A percentile compares a stretch with the other conserved stretches of the same genome.
Conservation (phyloP, 2,888 invertebrate species). For the Athalia rosae region DNA sequence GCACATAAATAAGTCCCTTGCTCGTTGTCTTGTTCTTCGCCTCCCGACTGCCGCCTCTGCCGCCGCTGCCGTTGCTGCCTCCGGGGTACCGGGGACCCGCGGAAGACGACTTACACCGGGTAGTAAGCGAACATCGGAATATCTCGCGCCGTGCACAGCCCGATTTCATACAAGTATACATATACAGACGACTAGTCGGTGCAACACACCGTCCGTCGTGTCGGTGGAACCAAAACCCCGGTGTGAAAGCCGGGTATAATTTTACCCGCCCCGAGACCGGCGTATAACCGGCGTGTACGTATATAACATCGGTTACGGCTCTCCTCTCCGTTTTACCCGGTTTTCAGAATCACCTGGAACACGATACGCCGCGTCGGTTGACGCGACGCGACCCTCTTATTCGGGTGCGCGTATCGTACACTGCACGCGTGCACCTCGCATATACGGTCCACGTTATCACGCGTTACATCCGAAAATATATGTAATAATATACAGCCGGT, state of each 20-base stretch:
- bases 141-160: conserved; percentile 17
- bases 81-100: conserved; percentile 11
- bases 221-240: neutral
- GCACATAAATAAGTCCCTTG: conserved; percentile 65
- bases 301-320: neutral
- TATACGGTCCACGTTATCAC: no score
- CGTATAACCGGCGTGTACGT: neutral
- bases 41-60: neutral
- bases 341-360: neutral
- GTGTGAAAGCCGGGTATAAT: conserved; percentile 28
- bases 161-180: no score
- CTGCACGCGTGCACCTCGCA: no score
- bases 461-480: no score
- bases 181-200: conserved; percentile 5
- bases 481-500: neutral
- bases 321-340: neutral
- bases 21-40: conserved; percentile 38
- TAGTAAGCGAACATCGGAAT: neutral
- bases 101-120: neutral
- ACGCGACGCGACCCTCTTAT: neutral
- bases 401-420: neutral
- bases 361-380: neutral
- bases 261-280: neutral
- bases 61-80: no score
- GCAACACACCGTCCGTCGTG: conserved; percentile 26